A percentile compares a stretch with the other conserved stretches of the same genome.
These are phyloP conservation scores for Andrena hattorfiana DNA, from an alignment of 2,888 invertebrate species.

Conservation along the genomic window DNA sequence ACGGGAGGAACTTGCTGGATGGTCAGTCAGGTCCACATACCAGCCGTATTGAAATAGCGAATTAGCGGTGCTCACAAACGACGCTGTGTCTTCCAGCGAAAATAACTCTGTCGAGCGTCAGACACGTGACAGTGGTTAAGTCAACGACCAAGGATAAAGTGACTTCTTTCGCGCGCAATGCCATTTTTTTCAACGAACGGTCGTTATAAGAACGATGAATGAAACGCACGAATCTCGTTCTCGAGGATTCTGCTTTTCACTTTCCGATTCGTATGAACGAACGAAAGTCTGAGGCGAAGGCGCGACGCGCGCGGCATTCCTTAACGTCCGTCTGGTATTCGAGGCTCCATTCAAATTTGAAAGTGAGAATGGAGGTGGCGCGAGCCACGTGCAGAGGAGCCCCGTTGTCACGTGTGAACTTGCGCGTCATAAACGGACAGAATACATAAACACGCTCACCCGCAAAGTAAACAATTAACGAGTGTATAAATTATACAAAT, in stretches of 20 bases:
- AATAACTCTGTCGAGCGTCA: neutral
- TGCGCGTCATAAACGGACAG: slow-evolving; percentile 18
- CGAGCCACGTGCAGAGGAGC: slow-evolving; percentile 25
- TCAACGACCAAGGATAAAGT: too few species aligned
- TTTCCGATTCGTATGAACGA: slow-evolving; percentile 32
- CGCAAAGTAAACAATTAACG: neutral
- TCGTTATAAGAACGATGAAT: neutral
- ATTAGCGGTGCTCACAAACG: neutral
- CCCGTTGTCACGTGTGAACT: slow-evolving; percentile 29
- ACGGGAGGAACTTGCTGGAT: slow-evolving; percentile 4
- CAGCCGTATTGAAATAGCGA: slow-evolving; percentile 1
- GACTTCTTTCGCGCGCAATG: too few species aligned
- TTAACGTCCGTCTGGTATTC: slow-evolving; percentile 5
- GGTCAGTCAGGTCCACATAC: neutral
- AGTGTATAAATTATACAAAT: too few species aligned
- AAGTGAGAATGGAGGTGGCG: slow-evolving; percentile 43
- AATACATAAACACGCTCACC: slow-evolving; percentile 1
- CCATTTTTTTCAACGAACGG: neutral
- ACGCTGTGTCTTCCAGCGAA: neutral
- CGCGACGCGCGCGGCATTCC: slow-evolving; percentile 45
- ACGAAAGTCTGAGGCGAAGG: slow-evolving; percentile 42
- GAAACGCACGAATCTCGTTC: slow-evolving; percentile 15
- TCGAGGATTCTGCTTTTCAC: slow-evolving; percentile 33
- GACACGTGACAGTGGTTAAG: too few species aligned
- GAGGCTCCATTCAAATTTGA: slow-evolving; percentile 50